Evolutionary conservation across 1,140 invertebrate species (phyloP).

Genomic region (Myzus persicae): DNA sequence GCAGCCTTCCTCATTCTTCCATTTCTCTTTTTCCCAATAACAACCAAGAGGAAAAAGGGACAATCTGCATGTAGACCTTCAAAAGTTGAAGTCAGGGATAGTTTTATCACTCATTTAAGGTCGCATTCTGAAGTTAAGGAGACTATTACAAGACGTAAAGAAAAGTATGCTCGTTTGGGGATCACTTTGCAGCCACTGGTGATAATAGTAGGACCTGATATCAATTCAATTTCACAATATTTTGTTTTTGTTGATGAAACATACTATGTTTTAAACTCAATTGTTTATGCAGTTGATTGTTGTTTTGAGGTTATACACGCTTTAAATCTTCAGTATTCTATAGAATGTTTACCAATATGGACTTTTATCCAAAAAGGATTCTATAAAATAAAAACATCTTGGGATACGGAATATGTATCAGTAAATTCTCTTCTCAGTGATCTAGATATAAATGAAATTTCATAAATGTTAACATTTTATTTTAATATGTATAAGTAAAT

Average conservation of each 20-base stretch:
- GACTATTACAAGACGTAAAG: not conserved
- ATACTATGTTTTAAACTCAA: not conserved
- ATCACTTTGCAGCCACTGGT: not conserved
- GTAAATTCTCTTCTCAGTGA: conserved; percentile 2
- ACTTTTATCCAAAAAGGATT: not conserved
- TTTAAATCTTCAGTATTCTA: not conserved
- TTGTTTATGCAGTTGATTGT: not conserved
- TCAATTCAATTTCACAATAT: not conserved
- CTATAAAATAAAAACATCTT: not conserved
- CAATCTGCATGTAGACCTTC: not conserved
- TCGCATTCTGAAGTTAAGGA: not conserved
- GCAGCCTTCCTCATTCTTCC: not conserved
- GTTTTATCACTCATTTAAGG: conserved; percentile 2
- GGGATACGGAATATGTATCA: not conserved
- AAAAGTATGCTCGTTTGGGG: not conserved
- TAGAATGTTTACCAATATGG: not conserved
- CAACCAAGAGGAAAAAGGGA: not conserved
- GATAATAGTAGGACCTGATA: not conserved
- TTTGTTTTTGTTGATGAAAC: not conserved
- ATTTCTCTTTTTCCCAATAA: not conserved
- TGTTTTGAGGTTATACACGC: not conserved
- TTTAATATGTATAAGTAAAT: not conserved
- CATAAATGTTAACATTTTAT: not conserved
- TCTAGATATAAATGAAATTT: not conserved
- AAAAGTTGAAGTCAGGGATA: not conserved